Evolutionary conservation across 53 echinoderm and acorn worm species (phyloP).

Genomic region (Temnopleurus reevesii): DNA sequence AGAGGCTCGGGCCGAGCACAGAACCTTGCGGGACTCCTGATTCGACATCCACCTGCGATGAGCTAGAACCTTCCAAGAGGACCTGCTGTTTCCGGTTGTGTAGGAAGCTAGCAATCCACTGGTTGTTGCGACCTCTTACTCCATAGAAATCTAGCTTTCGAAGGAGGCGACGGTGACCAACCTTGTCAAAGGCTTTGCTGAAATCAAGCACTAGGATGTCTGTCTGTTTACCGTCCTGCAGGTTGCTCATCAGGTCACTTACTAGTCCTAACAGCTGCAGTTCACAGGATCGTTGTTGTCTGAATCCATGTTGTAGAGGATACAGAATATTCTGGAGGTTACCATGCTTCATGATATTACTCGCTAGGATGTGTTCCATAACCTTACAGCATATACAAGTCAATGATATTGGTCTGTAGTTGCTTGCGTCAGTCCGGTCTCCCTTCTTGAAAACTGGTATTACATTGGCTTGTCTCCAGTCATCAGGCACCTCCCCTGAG

Average conservation of each 20-base stretch:
- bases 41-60: background rate
- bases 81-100: conserved; percentile 18
- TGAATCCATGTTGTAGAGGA: conserved; percentile 38
- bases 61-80: background rate
- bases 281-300: conserved; percentile 24
- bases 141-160: conserved; percentile 21
- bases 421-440: conserved; percentile 28
- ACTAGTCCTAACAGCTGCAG: conserved; percentile 32
- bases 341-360: conserved; percentile 47
- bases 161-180: conserved; percentile 26
- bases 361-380: conserved; percentile 44
- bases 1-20: conserved; percentile 60
- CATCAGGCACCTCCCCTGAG: conserved; percentile 21
- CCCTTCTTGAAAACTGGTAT: background rate
- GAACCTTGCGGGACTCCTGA: conserved; percentile 62
- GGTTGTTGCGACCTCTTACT: conserved; percentile 13
- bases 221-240: conserved; percentile 21
- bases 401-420: conserved; percentile 24
- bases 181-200: conserved; percentile 46
- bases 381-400: conserved; percentile 43
- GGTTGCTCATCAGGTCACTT: conserved; percentile 45
- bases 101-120: conserved; percentile 14
- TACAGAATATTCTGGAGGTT: conserved; percentile 33
- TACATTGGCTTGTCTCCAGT: conserved; percentile 30
- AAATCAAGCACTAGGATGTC: conserved; percentile 10